Evolutionary conservation across 2,888 invertebrate species (phyloP).

Genomic region (Epicampocera succincta): DNA sequence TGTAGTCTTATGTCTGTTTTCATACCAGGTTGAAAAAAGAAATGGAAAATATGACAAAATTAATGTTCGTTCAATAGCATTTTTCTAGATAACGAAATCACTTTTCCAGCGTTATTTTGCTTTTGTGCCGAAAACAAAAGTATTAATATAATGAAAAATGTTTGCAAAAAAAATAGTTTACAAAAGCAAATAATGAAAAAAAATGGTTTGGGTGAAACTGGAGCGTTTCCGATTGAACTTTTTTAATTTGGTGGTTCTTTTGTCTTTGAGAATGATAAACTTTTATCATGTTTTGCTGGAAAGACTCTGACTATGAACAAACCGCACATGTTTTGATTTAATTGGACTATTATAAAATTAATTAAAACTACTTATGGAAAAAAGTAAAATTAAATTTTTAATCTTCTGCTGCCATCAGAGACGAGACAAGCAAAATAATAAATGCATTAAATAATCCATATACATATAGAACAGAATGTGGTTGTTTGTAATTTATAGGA

Average conservation of each 20-base stretch:
- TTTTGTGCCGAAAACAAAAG: constrained; percentile 34
- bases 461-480: no score
- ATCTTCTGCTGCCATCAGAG: no score
- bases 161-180: background rate
- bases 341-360: no score
- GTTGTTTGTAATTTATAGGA: no score
- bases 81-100: constrained; percentile 36
- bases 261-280: no score
- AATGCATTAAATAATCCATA: no score
- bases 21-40: constrained; percentile 2
- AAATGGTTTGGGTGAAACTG: background rate
- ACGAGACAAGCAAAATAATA: no score
- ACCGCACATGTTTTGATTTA: no score
- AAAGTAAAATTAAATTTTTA: no score
- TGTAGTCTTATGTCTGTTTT: constrained; percentile 51
- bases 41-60: constrained; percentile 5
- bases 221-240: constrained; percentile 1
- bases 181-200: background rate
- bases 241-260: background rate
- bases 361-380: no score
- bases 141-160: constrained; percentile 9
- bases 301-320: no score
- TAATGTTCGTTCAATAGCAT: constrained; percentile 19
- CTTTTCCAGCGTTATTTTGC: constrained; percentile 7
- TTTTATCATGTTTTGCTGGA: no score